Evolutionary conservation across 2,888 invertebrate species (phyloP).

Genomic region (Pollenia griseotomentosa): DNA sequence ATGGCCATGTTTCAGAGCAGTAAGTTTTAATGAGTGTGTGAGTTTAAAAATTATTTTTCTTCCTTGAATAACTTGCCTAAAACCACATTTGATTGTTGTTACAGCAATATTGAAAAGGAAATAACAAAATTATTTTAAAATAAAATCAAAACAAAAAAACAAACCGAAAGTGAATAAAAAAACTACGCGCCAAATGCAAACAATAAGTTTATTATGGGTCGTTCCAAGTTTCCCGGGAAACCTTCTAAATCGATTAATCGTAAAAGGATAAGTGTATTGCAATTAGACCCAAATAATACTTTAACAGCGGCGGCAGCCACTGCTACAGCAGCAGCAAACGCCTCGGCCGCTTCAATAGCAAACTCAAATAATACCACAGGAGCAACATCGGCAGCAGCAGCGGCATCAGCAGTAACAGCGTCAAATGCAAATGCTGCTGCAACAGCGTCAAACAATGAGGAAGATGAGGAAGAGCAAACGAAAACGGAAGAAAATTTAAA

Average conservation of each 20-base stretch:
- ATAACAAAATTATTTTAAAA: conserved; percentile 32
- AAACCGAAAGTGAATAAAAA: conserved; percentile 40
- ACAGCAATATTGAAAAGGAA: conserved; percentile 12
- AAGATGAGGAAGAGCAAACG: conserved; percentile 68
- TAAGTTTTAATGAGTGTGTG: conserved; percentile 44
- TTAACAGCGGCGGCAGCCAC: conserved; percentile 72
- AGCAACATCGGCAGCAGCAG: conserved; percentile 51
- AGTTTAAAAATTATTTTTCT: conserved; percentile 8
- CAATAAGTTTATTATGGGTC: conserved; percentile 81
- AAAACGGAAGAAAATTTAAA: conserved; percentile 65
- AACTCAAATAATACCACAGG: conserved; percentile 51
- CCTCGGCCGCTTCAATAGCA: conserved; percentile 38
- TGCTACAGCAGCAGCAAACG: conserved; percentile 53
- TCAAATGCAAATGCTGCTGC: conserved; percentile 50
- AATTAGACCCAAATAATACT: conserved; percentile 78
- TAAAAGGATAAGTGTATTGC: conserved; percentile 92
- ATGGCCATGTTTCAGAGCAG: conserved; percentile 54
- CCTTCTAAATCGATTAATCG: conserved; percentile 94
- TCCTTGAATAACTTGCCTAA: neutral
- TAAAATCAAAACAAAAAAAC: conserved; percentile 26
- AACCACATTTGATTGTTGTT: conserved; percentile 9
- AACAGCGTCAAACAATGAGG: conserved; percentile 58
- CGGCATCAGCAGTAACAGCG: conserved; percentile 63
- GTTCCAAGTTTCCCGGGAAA: conserved; percentile 91
- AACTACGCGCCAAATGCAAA: conserved; percentile 72